phyloP scores from a whole-genome alignment of 2,888 invertebrate species.

The Imbricaverruca yamaguchii region DNA sequence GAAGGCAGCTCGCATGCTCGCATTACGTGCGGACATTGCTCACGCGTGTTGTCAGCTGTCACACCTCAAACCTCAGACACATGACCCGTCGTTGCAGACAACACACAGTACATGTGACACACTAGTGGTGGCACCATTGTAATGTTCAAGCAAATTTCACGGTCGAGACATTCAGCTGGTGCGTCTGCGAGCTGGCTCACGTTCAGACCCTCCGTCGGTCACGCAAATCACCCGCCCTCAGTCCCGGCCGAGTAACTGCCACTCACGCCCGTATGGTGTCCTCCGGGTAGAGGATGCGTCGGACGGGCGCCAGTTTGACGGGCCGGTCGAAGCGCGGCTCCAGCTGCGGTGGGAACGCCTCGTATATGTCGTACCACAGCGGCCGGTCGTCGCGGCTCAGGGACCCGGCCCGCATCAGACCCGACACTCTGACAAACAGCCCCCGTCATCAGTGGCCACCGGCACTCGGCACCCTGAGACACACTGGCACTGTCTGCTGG shows the following conservation, averaged over 20 bases:
- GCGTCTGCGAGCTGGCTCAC: neutral
- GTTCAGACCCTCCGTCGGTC: neutral
- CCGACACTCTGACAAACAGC: conserved; percentile 56
- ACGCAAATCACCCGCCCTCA: neutral
- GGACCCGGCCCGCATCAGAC: conserved; percentile 69
- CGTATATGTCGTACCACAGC: conserved; percentile 86
- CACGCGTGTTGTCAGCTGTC: too few species aligned
- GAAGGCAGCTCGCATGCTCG: too few species aligned
- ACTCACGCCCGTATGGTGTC: neutral
- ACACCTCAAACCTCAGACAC: neutral
- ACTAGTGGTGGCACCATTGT: neutral
- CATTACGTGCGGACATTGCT: too few species aligned
- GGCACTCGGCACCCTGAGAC: too few species aligned
- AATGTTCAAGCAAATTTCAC: neutral
- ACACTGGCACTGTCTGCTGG: too few species aligned
- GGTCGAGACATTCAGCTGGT: neutral
- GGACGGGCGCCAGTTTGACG: conserved; percentile 33
- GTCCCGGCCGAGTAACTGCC: neutral
- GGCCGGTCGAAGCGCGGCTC: conserved; percentile 70
- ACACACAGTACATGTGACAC: neutral
- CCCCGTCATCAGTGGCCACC: too few species aligned
- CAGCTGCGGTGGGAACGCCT: conserved; percentile 76
- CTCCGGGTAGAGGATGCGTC: neutral
- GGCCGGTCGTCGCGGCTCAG: conserved; percentile 75
- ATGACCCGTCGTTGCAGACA: neutral